A percentile compares a stretch with the other conserved stretches of the same genome.
phyloP scores from a whole-genome alignment of 2,113 vertebrate genomes.

The Myotis brandtii region DNA sequence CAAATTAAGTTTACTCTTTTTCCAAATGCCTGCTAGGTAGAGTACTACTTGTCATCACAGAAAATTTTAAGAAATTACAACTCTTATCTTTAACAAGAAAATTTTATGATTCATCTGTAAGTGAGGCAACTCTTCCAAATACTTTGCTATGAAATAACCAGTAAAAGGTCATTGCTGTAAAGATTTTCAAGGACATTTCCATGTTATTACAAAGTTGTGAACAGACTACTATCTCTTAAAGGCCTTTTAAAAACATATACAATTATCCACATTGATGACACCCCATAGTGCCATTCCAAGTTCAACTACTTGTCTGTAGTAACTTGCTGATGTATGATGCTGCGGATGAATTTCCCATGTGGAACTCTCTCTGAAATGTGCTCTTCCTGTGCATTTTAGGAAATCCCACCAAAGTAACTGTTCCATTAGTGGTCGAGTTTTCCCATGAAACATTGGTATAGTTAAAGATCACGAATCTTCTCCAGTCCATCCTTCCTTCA shows the following conservation, averaged over 20 bases:
- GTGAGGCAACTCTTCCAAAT: neutral
- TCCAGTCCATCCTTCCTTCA: neutral
- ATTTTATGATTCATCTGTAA: slow-evolving; percentile 8
- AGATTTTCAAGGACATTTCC: neutral
- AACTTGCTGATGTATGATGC: neutral
- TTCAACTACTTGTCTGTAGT: neutral
- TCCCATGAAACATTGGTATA: neutral
- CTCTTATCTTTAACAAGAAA: slow-evolving; percentile 60
- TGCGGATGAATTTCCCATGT: neutral
- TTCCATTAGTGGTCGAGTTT: neutral
- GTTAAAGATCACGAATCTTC: neutral
- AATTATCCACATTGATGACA: neutral
- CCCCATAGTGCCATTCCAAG: neutral
- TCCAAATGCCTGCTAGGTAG: slow-evolving; percentile 7
- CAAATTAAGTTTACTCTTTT: slow-evolving; percentile 67
- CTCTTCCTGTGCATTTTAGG: neutral
- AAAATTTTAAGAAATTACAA: slow-evolving; percentile 53
- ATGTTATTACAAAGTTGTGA: neutral
- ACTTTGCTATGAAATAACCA: slow-evolving; percentile 1
- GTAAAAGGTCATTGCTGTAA: neutral
- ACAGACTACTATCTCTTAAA: neutral
- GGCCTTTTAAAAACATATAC: neutral
- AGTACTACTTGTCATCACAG: slow-evolving; percentile 62
- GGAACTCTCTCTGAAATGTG: neutral
- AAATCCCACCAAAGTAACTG: neutral